Conservation (phyloP, 1,140 invertebrate genomes). For the Tetragnatha versicolor region DNA sequence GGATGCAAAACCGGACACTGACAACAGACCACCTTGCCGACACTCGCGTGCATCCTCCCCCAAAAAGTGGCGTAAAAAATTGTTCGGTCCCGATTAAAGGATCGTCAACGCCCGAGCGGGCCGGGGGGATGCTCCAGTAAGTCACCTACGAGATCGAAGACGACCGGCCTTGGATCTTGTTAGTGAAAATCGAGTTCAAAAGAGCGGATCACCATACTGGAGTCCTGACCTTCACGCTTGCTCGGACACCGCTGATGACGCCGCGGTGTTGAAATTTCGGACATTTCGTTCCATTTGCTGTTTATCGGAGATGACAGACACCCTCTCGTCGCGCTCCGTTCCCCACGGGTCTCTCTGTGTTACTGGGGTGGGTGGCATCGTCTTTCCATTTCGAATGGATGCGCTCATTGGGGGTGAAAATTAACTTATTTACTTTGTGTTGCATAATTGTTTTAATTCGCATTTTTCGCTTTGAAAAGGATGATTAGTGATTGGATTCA, state of each 20-base stretch:
- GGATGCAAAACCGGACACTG: too few species aligned
- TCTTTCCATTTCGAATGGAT: not conserved
- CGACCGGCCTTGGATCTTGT: not conserved
- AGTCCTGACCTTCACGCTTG: slow-evolving; percentile 33
- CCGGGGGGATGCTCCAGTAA: slow-evolving; percentile 31
- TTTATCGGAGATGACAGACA: not conserved
- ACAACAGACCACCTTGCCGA: too few species aligned
- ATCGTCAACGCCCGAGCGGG: not conserved
- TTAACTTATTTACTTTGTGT: not conserved
- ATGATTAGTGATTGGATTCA: too few species aligned
- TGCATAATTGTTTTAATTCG: not conserved
- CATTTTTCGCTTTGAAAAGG: not conserved
- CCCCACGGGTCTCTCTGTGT: not conserved
- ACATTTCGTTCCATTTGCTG: not conserved
- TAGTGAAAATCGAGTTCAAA: slow-evolving; percentile 28
- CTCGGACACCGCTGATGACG: not conserved
- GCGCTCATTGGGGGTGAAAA: not conserved
- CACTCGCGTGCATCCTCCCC: too few species aligned
- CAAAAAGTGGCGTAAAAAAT: too few species aligned
- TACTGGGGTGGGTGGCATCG: not conserved
- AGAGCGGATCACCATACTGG: slow-evolving; percentile 10
- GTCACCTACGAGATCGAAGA: slow-evolving; percentile 5
- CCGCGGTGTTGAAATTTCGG: slow-evolving; percentile 13
- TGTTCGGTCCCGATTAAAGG: not conserved
- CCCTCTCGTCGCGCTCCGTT: not conserved